Percentiles rank a stretch among this genome's conserved stretches.
Conservation (phyloP, 2,888 invertebrate species). For the Ophion ventricosus region DNA sequence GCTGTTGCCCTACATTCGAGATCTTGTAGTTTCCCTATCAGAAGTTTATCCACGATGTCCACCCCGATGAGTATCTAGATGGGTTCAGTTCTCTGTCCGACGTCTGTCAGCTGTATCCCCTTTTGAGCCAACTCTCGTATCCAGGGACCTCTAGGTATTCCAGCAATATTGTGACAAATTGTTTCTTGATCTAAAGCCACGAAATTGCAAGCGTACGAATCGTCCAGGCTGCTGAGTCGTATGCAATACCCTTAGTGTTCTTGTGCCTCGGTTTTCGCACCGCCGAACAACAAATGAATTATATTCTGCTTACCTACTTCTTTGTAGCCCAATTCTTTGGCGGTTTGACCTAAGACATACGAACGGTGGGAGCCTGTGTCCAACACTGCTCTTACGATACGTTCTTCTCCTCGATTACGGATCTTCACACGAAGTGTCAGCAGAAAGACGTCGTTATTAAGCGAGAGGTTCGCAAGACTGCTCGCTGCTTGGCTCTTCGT, state of each 20-base stretch:
- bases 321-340: no score
- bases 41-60: conserved; percentile 71
- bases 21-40: conserved; percentile 65
- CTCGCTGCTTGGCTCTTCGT: neutral
- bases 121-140: conserved; percentile 58
- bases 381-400: neutral
- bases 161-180: neutral
- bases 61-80: conserved; percentile 71
- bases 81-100: conserved; percentile 13
- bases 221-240: conserved; percentile 52
- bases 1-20: conserved; percentile 71
- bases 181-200: conserved; percentile 59
- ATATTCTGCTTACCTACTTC: no score
- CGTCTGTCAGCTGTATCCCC: conserved; percentile 23
- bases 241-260: neutral
- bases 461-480: conserved; percentile 11
- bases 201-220: conserved; percentile 68
- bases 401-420: neutral
- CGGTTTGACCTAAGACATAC: no score
- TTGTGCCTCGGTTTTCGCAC: no score
- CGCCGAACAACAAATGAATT: no score
- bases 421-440: neutral
- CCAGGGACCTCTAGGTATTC: conserved; percentile 45
- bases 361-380: no score
- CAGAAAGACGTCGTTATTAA: neutral